Base-by-base conservation (phyloP, 1,140 invertebrate species). In the Lordiphosa clarofinis region DNA sequence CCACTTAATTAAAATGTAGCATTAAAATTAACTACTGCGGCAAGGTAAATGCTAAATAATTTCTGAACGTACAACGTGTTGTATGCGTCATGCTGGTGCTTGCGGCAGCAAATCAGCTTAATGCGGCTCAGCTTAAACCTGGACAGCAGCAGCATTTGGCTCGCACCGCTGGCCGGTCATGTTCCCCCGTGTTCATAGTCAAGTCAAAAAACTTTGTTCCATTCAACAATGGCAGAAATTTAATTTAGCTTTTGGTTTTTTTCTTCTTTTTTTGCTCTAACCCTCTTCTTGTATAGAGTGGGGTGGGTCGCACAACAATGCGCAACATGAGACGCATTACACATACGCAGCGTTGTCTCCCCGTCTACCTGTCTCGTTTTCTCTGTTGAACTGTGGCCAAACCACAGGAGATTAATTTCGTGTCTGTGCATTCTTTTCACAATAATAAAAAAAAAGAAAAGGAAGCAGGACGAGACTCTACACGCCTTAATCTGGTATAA, bases 361-460 rank as follows among this genome's bases (percentile, higher is more conserved):
- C 39, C 67, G 56, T 24, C n/a, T 46, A 35, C 33, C 48, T 52
- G 49, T 12, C 33, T 44, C 52, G 39, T 61, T 40, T 36, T 40
- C 57, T 49, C 42, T 15, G 12, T 5, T 46, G 19, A 39, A 33
- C 42, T 63, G 47, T 60, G 49, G 39, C 31, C 47, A 54, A 54
- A 13, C 74, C 76, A 73, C 76, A 76, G 59, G 76, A 82, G 74
- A 82, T 82, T 82, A 84, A 82, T 82, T 84, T 69, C 72, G 59
- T 82, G 75, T 68, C 76, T 82, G 76, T 61, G 76, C 61, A 75
- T 67, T 75, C 59, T 71, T 81, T 74, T 71, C 55, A 44, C 38
- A 57, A 33, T 37, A 31, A 40, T 54, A 46, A 40, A 39, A 44
- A 43, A 5, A 8, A 12, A 10, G 19, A 15, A 19, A 48, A 36